A percentile compares a stretch with the other conserved stretches of the same genome.
Conservation (phyloP, 2,797 vertebrate species). For the Dermochelys coriacea region DNA sequence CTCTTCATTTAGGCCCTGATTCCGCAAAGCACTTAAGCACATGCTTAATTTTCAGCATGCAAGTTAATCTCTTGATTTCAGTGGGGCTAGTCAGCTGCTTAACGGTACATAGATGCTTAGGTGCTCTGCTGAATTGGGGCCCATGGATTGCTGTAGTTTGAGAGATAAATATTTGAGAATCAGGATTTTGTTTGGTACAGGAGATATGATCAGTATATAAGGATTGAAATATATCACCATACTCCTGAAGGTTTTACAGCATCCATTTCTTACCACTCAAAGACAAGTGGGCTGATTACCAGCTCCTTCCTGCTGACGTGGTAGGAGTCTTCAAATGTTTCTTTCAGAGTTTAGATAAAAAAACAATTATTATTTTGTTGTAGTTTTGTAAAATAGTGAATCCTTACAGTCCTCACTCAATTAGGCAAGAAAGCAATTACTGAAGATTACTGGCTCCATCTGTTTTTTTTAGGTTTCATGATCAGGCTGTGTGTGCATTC, state of each 20-base stretch:
- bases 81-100: neutral
- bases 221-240: neutral
- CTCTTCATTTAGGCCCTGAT: neutral
- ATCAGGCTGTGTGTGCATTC: slow-evolving; percentile 15
- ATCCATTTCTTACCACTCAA: neutral
- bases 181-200: neutral
- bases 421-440: slow-evolving; percentile 63
- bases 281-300: slow-evolving; percentile 4
- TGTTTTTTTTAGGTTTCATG: slow-evolving; percentile 39
- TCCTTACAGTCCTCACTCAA: slow-evolving; percentile 29
- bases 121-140: neutral
- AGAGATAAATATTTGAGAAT: neutral
- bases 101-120: neutral
- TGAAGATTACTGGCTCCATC: slow-evolving; percentile 50
- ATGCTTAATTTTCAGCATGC: neutral
- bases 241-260: neutral
- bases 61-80: neutral
- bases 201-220: neutral
- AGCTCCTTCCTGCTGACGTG: slow-evolving; percentile 10
- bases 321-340: slow-evolving; percentile 2
- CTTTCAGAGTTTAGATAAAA: slow-evolving; percentile 42
- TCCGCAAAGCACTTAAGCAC: neutral
- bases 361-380: slow-evolving; percentile 47
- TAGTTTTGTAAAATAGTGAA: slow-evolving; percentile 62
- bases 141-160: neutral